phyloP scores from a whole-genome alignment of 2,797 vertebrate species.

The Cuniculus paca region DNA sequence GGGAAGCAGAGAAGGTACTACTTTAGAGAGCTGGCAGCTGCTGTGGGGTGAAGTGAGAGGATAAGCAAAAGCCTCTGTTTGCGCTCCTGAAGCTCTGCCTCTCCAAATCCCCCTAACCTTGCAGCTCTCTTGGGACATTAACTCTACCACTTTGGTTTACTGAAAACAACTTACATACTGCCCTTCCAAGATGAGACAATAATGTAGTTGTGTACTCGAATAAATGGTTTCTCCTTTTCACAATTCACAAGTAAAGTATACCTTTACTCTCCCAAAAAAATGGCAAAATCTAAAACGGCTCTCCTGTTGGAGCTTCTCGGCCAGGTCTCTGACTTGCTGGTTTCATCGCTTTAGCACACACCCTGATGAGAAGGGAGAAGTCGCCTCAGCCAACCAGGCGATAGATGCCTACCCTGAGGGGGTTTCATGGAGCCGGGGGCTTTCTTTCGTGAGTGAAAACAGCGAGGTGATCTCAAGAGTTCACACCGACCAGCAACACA shows the following conservation, averaged over 20 bases:
- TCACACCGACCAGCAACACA: not conserved
- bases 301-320: not conserved
- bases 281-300: not conserved
- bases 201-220: not conserved
- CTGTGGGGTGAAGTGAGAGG: not conserved
- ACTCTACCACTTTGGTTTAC: not conserved
- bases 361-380: not conserved
- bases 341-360: not conserved
- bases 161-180: not conserved
- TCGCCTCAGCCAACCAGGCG: not conserved
- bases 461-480: not conserved
- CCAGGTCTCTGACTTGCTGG: not conserved
- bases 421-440: not conserved
- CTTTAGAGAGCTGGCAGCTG: not conserved
- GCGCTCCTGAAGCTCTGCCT: not conserved
- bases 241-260: not conserved
- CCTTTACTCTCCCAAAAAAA: not conserved
- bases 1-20: not conserved
- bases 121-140: not conserved
- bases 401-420: not conserved
- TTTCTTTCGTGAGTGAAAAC: not conserved
- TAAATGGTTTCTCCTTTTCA: not conserved
- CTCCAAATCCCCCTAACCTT: no score
- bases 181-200: not conserved
- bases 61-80: not conserved